Evolutionary conservation across 2,888 invertebrate species (phyloP).

Genomic region (Emesis castigata): DNA sequence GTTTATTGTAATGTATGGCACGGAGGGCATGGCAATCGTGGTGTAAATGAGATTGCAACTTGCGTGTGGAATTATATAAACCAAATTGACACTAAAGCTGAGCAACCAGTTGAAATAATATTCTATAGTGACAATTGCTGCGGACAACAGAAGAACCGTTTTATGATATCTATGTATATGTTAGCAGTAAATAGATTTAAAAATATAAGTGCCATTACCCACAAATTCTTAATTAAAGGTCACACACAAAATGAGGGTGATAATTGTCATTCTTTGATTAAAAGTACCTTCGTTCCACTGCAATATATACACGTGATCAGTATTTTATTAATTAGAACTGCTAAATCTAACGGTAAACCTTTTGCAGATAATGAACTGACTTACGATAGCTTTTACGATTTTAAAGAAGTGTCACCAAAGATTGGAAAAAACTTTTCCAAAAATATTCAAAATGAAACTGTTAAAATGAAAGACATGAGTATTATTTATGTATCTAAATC

Average conservation of each 20-base stretch:
- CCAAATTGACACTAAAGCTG: constrained; percentile 15
- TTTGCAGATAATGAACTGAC: constrained; percentile 19
- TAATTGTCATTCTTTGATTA: constrained; percentile 29
- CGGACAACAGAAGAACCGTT: constrained; percentile 33
- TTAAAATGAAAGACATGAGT: constrained; percentile 27
- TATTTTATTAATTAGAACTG: constrained; percentile 32
- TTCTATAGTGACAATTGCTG: neutral
- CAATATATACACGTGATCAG: constrained; percentile 25
- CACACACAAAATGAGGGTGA: constrained; percentile 35
- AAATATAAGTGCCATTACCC: constrained; percentile 28
- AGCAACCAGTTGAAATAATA: constrained; percentile 4
- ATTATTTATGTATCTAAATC: constrained; percentile 33
- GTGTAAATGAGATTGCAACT: neutral
- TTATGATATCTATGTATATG: constrained; percentile 28
- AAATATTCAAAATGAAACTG: constrained; percentile 39
- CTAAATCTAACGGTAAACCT: constrained; percentile 24
- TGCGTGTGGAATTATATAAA: constrained; percentile 1
- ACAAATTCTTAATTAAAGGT: constrained; percentile 33
- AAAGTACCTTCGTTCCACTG: constrained; percentile 18
- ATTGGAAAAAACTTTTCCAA: constrained; percentile 44
- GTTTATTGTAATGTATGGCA: constrained; percentile 22
- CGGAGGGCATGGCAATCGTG: neutral
- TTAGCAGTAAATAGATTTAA: constrained; percentile 26
- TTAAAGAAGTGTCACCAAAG: constrained; percentile 40
- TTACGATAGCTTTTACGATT: constrained; percentile 14